Base-by-base conservation (phyloP, 2,113 vertebrate genomes). In the Trogon melanurus region DNA sequence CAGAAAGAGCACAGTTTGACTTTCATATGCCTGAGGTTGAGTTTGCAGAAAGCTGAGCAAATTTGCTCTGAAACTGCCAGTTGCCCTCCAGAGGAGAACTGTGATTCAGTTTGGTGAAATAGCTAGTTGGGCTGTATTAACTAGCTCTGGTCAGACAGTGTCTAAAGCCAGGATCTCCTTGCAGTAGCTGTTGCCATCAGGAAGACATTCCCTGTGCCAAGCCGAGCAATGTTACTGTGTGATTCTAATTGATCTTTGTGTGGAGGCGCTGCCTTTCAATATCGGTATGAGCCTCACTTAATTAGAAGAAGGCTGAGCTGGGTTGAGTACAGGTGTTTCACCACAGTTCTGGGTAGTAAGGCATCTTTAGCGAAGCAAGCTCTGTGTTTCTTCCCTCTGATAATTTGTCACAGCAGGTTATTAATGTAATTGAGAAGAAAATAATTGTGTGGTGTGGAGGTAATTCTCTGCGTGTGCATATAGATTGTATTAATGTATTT, bases 41-140 rank as follows among this genome's bases (percentile, higher is more conserved):
- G 56, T 93, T 93, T 91, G 79, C 61, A 60, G 79, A 88, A 93
- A 91, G 66, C 71, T 83, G 67, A 93, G 15, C 56, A 93, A 90
- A 94, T 91, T 85, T 83, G 38, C 32, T 94, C 29, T 26, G 75
- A 88, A 93, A 94, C 93, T 84, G 72, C 75, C 51, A 79, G 44
- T 85, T 56, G 78, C 21, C 30, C 79, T 64, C 51, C 51, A 61
- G 89, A 90, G 60, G n/a, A 85, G 71, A 88, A 19, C 12, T 48
- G 54, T 67, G 65, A 58, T 83, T 79, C 64, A 80, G 53, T 89
- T 78, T 76, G 51, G 56, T 85, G 75, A 41, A 85, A 41, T 25
- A 47, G 34, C 36, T 61, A 2, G 5, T 53, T 85, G 88, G 85
- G 25, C 34, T 51, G 54, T 8, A 45, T 78, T 58, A 85, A 45